These are phyloP conservation scores for Drosophila sordidula DNA, from an alignment of 2,888 invertebrate genomes.

Conservation along the genomic window DNA sequence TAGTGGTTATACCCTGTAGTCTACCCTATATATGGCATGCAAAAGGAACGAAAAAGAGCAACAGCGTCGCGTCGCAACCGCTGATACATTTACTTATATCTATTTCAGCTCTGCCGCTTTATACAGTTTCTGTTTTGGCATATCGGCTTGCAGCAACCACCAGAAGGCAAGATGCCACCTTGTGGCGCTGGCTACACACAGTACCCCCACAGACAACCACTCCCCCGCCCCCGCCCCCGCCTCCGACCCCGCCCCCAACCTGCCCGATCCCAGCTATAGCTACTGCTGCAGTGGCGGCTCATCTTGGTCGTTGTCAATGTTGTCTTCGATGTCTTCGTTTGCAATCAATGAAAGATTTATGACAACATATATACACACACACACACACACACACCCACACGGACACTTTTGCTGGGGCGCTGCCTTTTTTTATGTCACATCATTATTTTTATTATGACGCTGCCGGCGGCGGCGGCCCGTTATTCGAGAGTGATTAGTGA, in stretches of 20 bases:
- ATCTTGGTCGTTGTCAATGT: constrained; percentile 58
- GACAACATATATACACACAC: constrained; percentile 48
- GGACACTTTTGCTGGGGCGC: constrained; percentile 18
- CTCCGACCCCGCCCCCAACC: background rate
- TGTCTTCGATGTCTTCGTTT: constrained; percentile 76
- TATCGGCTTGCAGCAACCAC: constrained; percentile 40
- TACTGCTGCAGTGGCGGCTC: constrained; percentile 36
- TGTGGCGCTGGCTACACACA: constrained; percentile 6
- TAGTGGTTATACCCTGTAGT: background rate
- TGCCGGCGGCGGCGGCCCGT: constrained; percentile 58
- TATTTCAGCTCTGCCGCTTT: constrained; percentile 71
- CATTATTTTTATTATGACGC: constrained; percentile 78
- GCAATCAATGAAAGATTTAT: constrained; percentile 78
- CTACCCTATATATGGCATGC: background rate
- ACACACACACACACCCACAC: constrained; percentile 9
- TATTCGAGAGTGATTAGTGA: constrained; percentile 78
- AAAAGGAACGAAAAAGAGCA: constrained; percentile 18
- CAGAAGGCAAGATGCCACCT: constrained; percentile 27
- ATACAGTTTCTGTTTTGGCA: constrained; percentile 59
- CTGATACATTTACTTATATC: constrained; percentile 67
- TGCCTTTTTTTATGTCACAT: constrained; percentile 72
- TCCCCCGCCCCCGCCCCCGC: background rate
- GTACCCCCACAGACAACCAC: background rate
- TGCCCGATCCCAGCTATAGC: background rate
- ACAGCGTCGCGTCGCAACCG: constrained; percentile 40